Evolutionary conservation across 2,797 vertebrate genomes (phyloP).

Genomic region (Tapirus indicus): DNA sequence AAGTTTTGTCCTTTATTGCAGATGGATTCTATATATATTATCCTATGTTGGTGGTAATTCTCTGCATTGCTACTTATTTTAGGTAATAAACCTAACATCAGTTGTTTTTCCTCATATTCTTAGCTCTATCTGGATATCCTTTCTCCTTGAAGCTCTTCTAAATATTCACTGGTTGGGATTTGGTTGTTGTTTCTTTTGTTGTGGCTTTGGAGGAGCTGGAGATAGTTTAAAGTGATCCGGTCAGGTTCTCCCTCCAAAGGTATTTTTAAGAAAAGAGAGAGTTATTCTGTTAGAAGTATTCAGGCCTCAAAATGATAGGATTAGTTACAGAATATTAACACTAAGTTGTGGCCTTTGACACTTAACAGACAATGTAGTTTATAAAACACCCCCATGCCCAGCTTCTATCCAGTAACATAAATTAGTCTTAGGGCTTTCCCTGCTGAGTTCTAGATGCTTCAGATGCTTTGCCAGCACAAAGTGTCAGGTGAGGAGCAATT

Average conservation of each 20-base stretch:
- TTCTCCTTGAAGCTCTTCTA: conserved; percentile 33
- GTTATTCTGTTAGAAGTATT: neutral
- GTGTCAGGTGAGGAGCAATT: neutral
- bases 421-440: neutral
- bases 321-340: conserved; percentile 8
- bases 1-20: conserved; percentile 96
- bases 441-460: neutral
- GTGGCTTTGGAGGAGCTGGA: neutral
- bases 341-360: neutral
- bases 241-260: neutral
- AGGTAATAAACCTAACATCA: conserved; percentile 89
- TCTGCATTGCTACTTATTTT: conserved; percentile 98
- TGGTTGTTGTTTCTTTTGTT: conserved; percentile 48
- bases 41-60: conserved; percentile 97
- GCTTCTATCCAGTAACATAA: neutral
- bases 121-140: neutral
- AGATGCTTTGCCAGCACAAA: neutral
- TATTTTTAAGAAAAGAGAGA: conserved; percentile 31
- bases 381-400: neutral
- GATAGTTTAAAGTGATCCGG: conserved; percentile 24
- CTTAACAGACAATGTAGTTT: neutral
- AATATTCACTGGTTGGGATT: conserved; percentile 30
- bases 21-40: conserved; percentile 99
- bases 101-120: neutral
- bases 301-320: neutral